Conservation (phyloP, 1,140 invertebrate genomes). For the Brevipalpus yothersi region DNA sequence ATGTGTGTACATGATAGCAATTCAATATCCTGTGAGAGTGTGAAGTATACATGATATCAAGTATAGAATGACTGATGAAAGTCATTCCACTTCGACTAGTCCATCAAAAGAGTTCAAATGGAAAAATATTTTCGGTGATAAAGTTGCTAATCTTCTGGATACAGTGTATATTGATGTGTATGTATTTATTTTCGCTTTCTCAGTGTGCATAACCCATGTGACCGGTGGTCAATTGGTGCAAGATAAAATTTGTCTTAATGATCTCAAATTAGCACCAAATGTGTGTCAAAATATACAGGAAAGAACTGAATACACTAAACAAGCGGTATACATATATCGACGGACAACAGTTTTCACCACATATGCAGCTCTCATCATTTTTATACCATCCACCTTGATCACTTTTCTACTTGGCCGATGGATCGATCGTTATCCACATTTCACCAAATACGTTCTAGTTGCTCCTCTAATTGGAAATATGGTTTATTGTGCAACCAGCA, state of each 20-base stretch:
- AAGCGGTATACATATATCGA: not conserved
- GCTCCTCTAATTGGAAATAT: not conserved
- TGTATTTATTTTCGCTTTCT: conserved; percentile 4
- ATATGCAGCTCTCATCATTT: conserved; percentile 1
- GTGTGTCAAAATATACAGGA: conserved; percentile 1
- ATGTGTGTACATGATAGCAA: too few relatives aligned
- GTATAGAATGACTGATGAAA: not conserved
- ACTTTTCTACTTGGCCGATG: conserved; percentile 3
- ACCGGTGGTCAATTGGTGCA: conserved; percentile 4
- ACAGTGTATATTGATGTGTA: conserved; percentile 4
- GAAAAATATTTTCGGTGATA: not conserved
- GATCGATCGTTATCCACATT: conserved; percentile 3
- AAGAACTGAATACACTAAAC: not conserved
- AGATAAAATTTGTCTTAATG: conserved; percentile 7
- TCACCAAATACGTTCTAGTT: not conserved
- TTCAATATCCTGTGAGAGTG: too few relatives aligned
- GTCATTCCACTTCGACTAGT: not conserved
- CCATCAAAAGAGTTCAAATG: not conserved
- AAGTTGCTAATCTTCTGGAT: not conserved
- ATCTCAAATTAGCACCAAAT: not conserved
- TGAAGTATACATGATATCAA: too few relatives aligned
- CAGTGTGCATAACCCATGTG: not conserved
- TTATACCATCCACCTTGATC: conserved; percentile 1
- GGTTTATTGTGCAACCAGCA: too few relatives aligned
- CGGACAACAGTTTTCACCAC: not conserved